These are phyloP conservation scores for Tachysurus vachellii DNA, from an alignment of 2,113 vertebrate species.

Conservation along the genomic window DNA sequence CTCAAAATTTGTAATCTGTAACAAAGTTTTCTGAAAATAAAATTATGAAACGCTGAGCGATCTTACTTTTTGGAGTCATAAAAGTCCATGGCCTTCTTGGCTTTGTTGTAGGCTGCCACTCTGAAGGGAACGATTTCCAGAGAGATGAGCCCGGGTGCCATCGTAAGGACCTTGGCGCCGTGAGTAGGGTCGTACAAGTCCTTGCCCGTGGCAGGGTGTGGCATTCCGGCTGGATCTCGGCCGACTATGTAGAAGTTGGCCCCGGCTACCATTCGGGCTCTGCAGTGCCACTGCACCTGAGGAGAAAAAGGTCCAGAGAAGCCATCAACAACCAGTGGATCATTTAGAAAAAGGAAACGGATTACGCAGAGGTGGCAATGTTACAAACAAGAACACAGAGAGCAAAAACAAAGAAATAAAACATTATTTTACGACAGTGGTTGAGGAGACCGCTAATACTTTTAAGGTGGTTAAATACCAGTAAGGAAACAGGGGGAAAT, in stretches of 20 bases:
- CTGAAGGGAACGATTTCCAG: constrained; percentile 97
- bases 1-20: background rate
- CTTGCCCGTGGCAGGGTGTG: constrained; percentile 90
- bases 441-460: background rate
- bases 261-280: constrained; percentile 95
- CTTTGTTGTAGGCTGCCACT: constrained; percentile 95
- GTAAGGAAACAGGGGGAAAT: background rate
- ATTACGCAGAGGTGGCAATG: background rate
- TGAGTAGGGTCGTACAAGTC: constrained; percentile 96
- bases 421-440: background rate
- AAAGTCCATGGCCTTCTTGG: constrained; percentile 93
- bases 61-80: constrained; percentile 92
- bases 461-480: background rate
- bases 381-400: background rate
- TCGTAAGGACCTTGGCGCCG: constrained; percentile 95
- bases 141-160: constrained; percentile 95
- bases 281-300: constrained; percentile 98
- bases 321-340: background rate
- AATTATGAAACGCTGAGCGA: background rate
- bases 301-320: background rate
- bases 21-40: background rate
- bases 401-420: background rate
- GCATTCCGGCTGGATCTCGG: constrained; percentile 95
- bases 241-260: constrained; percentile 99
- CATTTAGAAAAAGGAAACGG: background rate